Evolutionary conservation across 2,888 invertebrate genomes (phyloP).

Genomic region (Agrotis exclamationis): DNA sequence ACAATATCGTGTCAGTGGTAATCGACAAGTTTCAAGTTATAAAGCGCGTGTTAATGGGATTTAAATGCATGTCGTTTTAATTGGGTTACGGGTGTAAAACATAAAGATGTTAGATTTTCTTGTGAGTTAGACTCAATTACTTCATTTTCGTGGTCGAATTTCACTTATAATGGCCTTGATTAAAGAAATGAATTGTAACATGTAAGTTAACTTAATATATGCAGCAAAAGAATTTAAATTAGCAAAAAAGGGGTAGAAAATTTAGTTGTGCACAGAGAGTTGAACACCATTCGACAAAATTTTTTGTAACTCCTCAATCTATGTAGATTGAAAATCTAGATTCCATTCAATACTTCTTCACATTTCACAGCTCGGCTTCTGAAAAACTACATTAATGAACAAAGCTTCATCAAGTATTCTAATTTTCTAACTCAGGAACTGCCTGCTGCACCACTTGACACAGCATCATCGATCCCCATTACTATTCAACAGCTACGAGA

Average conservation of each 20-base stretch:
- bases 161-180: too few species aligned
- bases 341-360: too few species aligned
- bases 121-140: too few species aligned
- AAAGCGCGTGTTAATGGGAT: slow-evolving; percentile 6
- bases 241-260: too few species aligned
- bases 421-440: not conserved
- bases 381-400: not conserved
- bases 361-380: not conserved
- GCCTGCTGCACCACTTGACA: not conserved
- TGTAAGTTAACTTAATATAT: too few species aligned
- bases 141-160: too few species aligned
- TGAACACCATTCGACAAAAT: too few species aligned
- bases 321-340: too few species aligned
- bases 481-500: slow-evolving; percentile 47
- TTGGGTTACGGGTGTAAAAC: not conserved
- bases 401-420: not conserved
- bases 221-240: too few species aligned
- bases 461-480: slow-evolving; percentile 34
- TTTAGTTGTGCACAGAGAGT: too few species aligned
- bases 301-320: too few species aligned
- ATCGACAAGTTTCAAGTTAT: slow-evolving; percentile 23
- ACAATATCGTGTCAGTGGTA: slow-evolving; percentile 25
- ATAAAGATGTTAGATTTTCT: not conserved
- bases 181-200: too few species aligned
- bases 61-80: not conserved